These are phyloP conservation scores for Charina bottae DNA, from an alignment of 2,113 vertebrate genomes.

Conservation along the genomic window DNA sequence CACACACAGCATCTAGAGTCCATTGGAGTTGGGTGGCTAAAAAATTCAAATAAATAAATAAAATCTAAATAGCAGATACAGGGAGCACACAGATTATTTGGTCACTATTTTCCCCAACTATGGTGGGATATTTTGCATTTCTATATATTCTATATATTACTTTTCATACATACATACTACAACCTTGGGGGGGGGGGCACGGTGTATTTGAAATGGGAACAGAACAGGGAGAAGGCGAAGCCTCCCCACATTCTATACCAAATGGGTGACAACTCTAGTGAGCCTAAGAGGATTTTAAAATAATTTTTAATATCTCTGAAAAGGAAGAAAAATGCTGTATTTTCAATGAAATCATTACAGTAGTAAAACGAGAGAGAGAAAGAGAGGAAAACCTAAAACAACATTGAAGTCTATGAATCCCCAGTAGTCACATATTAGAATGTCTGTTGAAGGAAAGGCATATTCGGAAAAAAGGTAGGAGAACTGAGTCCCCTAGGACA, in stretches of 20 bases:
- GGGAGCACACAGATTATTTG: no score
- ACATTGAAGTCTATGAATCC: neutral
- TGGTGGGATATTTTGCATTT: neutral
- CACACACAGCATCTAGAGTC: neutral
- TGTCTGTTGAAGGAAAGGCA: neutral
- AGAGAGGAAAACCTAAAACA: neutral
- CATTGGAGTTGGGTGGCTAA: neutral
- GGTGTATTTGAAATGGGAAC: neutral
- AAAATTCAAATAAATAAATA: neutral
- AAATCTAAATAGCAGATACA: neutral
- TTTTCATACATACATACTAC: no score
- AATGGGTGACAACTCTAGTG: neutral
- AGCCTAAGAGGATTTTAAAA: neutral
- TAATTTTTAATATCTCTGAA: neutral
- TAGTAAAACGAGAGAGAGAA: no score
- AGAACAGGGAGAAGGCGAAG: neutral
- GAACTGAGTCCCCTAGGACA: neutral
- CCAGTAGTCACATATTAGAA: neutral
- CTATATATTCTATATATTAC: no score
- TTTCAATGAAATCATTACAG: no score
- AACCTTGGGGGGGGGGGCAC: no score
- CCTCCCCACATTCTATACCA: neutral
- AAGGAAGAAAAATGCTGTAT: neutral
- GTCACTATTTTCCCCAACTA: neutral
- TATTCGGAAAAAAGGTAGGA: neutral